Percentiles rank a stretch among this genome's conserved stretches.
Conservation (phyloP, 2,797 vertebrate genomes). For the Sebastolobus alascanus region DNA sequence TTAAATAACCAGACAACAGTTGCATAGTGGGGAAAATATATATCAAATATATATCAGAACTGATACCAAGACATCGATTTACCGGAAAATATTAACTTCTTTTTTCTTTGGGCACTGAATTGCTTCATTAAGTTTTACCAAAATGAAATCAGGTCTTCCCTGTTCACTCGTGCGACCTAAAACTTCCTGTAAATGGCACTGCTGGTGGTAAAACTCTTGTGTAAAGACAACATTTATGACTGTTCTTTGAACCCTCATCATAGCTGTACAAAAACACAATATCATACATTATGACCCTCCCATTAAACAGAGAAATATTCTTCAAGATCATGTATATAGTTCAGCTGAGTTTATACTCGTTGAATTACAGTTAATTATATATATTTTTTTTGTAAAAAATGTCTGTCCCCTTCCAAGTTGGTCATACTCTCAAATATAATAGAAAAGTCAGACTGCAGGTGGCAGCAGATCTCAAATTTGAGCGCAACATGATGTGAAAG, state of each 20-base stretch:
- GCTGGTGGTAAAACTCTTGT: not conserved
- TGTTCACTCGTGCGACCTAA: not conserved
- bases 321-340: not conserved
- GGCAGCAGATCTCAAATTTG: constrained; percentile 61
- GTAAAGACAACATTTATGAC: constrained; percentile 40
- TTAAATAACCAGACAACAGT: no score
- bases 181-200: not conserved
- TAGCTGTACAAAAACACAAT: not conserved
- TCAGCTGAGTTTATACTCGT: not conserved
- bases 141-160: not conserved
- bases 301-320: not conserved
- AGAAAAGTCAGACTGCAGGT: constrained; percentile 49
- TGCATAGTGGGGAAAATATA: not conserved
- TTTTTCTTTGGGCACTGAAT: not conserved
- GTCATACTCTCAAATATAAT: not conserved
- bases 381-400: not conserved
- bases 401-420: not conserved
- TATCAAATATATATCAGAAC: not conserved
- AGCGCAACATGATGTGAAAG: not conserved
- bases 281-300: not conserved
- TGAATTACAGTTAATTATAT: not conserved
- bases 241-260: constrained; percentile 42
- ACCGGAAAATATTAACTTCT: not conserved
- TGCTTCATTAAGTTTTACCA: not conserved
- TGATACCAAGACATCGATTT: not conserved